A percentile compares a stretch with the other conserved stretches of the same genome.
phyloP scores from a whole-genome alignment of 1,140 invertebrate genomes.

The Zaprionus vittiger region DNA sequence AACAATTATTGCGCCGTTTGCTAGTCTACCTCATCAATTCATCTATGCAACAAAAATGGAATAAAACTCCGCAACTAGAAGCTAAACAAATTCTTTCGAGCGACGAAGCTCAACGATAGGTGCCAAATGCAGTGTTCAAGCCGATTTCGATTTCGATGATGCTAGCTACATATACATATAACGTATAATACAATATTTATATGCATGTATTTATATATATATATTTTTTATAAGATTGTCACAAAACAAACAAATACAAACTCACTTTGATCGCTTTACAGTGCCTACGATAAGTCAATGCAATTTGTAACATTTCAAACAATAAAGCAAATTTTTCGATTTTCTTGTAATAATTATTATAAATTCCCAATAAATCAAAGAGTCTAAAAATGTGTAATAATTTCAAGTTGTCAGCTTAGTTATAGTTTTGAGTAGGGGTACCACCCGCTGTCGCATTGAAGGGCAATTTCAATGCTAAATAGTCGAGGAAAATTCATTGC shows the following conservation, averaged over 20 bases:
- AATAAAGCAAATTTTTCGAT: constrained; percentile 38
- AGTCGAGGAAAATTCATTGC: constrained; percentile 8
- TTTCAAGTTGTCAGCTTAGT: neutral
- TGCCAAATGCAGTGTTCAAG: constrained; percentile 57
- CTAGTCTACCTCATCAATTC: constrained; percentile 63
- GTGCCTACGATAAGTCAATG: constrained; percentile 26
- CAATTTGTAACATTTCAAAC: constrained; percentile 43
- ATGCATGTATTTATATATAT: constrained; percentile 36
- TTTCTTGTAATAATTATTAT: constrained; percentile 42
- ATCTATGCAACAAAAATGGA: constrained; percentile 11
- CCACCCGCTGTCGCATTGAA: constrained; percentile 40
- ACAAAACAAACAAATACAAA: constrained; percentile 29
- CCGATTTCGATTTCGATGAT: constrained; percentile 45
- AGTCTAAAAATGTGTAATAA: neutral
- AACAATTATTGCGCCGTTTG: constrained; percentile 48
- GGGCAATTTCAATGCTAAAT: constrained; percentile 54
- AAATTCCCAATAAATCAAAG: constrained; percentile 40
- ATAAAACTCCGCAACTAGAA: neutral
- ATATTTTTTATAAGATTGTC: constrained; percentile 39
- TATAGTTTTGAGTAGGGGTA: neutral
- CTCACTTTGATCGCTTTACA: constrained; percentile 9
- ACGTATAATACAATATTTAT: constrained; percentile 28
- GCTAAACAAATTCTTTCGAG: neutral
- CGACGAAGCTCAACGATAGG: constrained; percentile 33
- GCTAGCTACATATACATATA: constrained; percentile 17